phyloP scores from a whole-genome alignment of 2,797 vertebrate species.

The Nothura maculosa region DNA sequence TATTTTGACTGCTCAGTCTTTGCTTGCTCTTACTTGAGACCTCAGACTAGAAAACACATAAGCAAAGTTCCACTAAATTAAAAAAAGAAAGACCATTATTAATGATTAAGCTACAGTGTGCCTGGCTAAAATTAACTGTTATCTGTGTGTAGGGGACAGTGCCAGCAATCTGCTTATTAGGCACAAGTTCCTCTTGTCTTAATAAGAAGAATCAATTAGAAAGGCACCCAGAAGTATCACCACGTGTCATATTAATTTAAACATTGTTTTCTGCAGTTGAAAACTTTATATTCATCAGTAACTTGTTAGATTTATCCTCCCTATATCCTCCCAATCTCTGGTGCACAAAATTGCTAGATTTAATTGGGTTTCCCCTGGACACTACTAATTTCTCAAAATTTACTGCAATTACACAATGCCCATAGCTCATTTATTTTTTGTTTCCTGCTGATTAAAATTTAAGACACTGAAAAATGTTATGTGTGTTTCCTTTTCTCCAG shows the following conservation, averaged over 20 bases:
- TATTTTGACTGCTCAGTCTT: not conserved
- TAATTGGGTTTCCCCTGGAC: constrained; percentile 74
- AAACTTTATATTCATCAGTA: constrained; percentile 61
- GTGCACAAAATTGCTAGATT: constrained; percentile 67
- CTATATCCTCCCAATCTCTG: not conserved
- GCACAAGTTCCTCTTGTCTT: constrained; percentile 16
- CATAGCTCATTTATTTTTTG: constrained; percentile 73
- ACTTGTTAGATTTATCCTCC: constrained; percentile 13
- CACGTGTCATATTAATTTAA: constrained; percentile 54
- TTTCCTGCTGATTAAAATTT: constrained; percentile 75
- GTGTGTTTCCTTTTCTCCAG: constrained; percentile 49
- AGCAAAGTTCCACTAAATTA: not conserved
- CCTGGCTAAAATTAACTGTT: not conserved
- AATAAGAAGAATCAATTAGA: constrained; percentile 63
- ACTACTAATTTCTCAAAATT: constrained; percentile 76
- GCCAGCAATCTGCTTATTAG: not conserved
- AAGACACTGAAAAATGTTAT: constrained; percentile 75
- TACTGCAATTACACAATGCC: constrained; percentile 70
- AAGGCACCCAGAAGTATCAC: constrained; percentile 46
- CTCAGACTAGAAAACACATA: not conserved
- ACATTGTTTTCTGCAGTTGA: constrained; percentile 17
- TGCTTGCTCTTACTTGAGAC: not conserved
- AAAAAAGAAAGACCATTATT: not conserved
- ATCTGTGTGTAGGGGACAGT: not conserved
- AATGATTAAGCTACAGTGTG: not conserved